A percentile compares a stretch with the other conserved stretches of the same genome.
phyloP scores from a whole-genome alignment of 2,797 vertebrate species.

The Urophycis tenuis region DNA sequence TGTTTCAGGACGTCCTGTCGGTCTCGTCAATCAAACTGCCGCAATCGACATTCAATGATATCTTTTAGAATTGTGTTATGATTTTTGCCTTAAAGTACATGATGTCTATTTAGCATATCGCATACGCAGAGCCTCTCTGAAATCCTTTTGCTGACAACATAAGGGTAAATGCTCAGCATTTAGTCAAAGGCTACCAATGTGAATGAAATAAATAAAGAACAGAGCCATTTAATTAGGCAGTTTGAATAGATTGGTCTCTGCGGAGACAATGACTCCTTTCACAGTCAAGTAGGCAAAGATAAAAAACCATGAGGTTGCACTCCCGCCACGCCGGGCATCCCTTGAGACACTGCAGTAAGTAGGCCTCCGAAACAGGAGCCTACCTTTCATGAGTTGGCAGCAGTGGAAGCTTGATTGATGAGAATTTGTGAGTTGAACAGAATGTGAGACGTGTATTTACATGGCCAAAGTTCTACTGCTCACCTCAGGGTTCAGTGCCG shows the following conservation, averaged over 20 bases:
- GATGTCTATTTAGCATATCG: neutral
- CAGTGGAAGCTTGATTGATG: neutral
- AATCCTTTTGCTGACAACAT: neutral
- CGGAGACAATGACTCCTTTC: conserved; percentile 16
- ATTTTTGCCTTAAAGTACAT: neutral
- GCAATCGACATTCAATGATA: neutral
- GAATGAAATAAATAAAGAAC: neutral
- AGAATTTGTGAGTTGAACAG: conserved; percentile 11
- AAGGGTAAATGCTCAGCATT: neutral
- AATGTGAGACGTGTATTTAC: neutral
- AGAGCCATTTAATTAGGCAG: conserved; percentile 25
- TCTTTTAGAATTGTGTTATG: neutral
- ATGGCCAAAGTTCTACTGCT: neutral
- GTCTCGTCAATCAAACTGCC: neutral
- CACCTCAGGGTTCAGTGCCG: neutral
- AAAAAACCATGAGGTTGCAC: conserved; percentile 10
- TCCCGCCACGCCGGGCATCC: conserved; percentile 7
- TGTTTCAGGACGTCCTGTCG: neutral
- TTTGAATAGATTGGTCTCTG: conserved; percentile 23
- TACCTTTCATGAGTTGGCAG: conserved; percentile 5
- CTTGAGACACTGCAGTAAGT: conserved; percentile 11
- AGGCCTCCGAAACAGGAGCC: conserved; percentile 16
- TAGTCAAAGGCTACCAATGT: neutral
- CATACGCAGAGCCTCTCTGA: neutral
- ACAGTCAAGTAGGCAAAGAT: conserved; percentile 6